Evolutionary conservation across 2,797 vertebrate species (phyloP).

Genomic region (Odontamblyopus lacepedii): DNA sequence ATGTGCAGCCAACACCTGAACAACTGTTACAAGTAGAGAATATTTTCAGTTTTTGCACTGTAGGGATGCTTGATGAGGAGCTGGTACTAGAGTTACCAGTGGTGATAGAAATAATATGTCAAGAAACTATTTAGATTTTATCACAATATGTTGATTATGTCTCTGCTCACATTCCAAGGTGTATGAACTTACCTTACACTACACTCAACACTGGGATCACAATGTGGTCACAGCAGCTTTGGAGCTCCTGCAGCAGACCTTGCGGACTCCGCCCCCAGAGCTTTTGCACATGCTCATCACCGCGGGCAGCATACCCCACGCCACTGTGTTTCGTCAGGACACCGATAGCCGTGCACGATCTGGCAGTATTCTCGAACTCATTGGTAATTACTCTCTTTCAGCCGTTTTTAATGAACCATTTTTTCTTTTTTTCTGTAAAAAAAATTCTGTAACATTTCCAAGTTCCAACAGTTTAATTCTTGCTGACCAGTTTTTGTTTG

Average conservation of each 20-base stretch:
- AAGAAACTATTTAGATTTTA: not conserved
- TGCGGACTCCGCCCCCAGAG: conserved; percentile 89
- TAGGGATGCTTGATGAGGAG: not conserved
- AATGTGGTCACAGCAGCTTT: conserved; percentile 95
- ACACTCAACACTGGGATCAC: conserved; percentile 94
- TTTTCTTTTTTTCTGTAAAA: not conserved
- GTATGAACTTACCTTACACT: conserved; percentile 92
- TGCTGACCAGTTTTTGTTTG: conserved; percentile 23
- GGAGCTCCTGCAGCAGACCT: conserved; percentile 92
- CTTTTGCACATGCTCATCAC: conserved; percentile 87
- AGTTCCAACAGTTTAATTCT: conserved; percentile 3
- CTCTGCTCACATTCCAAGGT: conserved; percentile 73
- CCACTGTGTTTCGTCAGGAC: conserved; percentile 81
- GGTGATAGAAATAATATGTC: not conserved
- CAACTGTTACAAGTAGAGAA: conserved; percentile 88
- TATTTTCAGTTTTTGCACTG: not conserved
- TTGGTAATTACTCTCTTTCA: conserved; percentile 76
- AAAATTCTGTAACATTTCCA: not conserved
- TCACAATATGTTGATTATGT: not conserved
- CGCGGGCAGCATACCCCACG: conserved; percentile 80
- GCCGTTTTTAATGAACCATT: not conserved
- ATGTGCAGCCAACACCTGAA: conserved; percentile 90
- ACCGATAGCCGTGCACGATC: conserved; percentile 81
- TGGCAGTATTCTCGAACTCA: conserved; percentile 91
- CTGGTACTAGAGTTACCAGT: not conserved